These are phyloP conservation scores for Vanessa tameamea DNA, from an alignment of 1,140 invertebrate genomes.

Conservation along the genomic window DNA sequence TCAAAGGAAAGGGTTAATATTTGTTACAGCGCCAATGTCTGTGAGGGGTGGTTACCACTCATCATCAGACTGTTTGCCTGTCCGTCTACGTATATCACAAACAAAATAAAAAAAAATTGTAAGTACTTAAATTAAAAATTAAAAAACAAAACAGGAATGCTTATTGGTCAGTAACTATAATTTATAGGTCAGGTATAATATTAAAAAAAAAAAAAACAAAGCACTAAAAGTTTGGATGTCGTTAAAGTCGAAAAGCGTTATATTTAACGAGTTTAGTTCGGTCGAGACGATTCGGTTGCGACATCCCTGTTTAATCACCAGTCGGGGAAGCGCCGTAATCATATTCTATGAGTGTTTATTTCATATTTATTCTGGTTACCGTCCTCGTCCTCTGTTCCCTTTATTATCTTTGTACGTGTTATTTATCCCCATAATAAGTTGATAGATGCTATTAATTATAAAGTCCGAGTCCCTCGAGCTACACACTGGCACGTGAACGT, in stretches of 20 bases:
- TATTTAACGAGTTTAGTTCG: constrained; percentile 23
- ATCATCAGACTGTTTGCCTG: too few species aligned
- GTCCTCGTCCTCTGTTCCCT: constrained; percentile 50
- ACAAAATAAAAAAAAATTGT: too few species aligned
- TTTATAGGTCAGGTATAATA: background rate
- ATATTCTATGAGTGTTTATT: constrained; percentile 55
- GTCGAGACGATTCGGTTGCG: constrained; percentile 15
- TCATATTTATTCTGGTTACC: constrained; percentile 58
- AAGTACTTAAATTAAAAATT: too few species aligned
- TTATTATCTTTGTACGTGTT: constrained; percentile 49
- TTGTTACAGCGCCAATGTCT: too few species aligned
- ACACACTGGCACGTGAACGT: background rate
- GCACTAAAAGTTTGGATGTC: background rate
- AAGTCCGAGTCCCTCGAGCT: constrained; percentile 17
- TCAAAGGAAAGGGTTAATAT: too few species aligned
- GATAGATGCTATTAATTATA: constrained; percentile 36
- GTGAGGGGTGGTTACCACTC: too few species aligned
- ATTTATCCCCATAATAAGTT: constrained; percentile 38
- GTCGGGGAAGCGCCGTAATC: constrained; percentile 40
- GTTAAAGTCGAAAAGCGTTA: background rate
- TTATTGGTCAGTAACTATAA: too few species aligned
- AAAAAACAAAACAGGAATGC: too few species aligned
- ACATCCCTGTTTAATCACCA: constrained; percentile 31
- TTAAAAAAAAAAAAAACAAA: background rate
- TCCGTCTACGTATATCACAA: too few species aligned